phyloP scores from a whole-genome alignment of 2,113 vertebrate genomes.

The Tragelaphus scriptus region DNA sequence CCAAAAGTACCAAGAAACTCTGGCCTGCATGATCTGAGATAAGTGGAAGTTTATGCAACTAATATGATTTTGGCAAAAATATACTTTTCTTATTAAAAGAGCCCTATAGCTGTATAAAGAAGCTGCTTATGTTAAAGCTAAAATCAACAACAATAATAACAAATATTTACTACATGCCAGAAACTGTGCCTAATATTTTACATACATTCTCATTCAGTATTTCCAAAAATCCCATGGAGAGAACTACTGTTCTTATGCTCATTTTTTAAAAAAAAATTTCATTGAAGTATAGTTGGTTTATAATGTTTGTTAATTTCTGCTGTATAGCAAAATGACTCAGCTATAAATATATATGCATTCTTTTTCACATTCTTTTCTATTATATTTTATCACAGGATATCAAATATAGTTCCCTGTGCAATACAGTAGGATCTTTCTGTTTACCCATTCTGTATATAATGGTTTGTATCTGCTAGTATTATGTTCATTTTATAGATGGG shows the following conservation, averaged over 20 bases:
- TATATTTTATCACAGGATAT: neutral
- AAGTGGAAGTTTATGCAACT: neutral
- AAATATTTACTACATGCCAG: neutral
- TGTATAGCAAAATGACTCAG: neutral
- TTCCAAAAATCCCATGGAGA: neutral
- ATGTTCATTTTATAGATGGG: neutral
- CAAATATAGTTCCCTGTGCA: neutral
- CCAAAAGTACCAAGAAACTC: neutral
- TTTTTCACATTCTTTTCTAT: neutral
- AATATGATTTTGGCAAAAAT: neutral
- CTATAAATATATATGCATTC: neutral
- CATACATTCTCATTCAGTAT: neutral
- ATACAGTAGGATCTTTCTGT: neutral
- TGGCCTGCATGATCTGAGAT: neutral
- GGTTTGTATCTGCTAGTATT: neutral
- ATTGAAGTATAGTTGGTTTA: neutral
- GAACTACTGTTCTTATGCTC: neutral
- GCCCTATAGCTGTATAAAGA: neutral
- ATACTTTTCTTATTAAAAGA: neutral
- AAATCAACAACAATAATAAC: neutral
- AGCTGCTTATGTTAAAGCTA: constrained; percentile 13
- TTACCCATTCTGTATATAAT: neutral
- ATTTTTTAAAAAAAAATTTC: neutral
- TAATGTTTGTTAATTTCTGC: neutral
- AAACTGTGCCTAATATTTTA: neutral